phyloP scores from a whole-genome alignment of 2,797 vertebrate species.

The Apogon hyalosoma region DNA sequence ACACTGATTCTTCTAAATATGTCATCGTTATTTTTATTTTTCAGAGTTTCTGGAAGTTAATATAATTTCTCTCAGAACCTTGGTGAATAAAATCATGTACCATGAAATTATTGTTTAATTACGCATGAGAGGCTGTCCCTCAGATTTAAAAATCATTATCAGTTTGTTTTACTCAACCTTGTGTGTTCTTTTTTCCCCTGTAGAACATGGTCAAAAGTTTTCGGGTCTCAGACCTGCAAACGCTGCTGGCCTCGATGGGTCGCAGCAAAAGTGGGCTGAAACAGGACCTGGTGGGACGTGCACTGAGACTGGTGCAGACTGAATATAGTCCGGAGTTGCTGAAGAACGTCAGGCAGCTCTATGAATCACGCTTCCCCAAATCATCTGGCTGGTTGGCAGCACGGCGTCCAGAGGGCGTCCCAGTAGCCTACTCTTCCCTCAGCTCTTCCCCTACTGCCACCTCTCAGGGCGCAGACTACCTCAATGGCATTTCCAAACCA shows the following conservation, averaged over 20 bases:
- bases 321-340: slow-evolving; percentile 98
- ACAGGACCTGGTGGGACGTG: slow-evolving; percentile 96
- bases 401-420: slow-evolving; percentile 82
- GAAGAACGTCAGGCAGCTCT: slow-evolving; percentile 97
- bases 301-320: slow-evolving; percentile 94
- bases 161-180: background rate
- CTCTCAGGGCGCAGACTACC: slow-evolving; percentile 92
- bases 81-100: background rate
- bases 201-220: slow-evolving; percentile 99
- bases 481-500: slow-evolving; percentile 91
- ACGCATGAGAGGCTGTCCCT: no score
- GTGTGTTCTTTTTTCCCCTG: slow-evolving; percentile 17
- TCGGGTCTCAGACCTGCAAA: slow-evolving; percentile 98
- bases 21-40: background rate
- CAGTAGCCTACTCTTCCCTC: slow-evolving; percentile 81
- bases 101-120: no score
- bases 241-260: slow-evolving; percentile 96
- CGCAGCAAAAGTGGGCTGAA: slow-evolving; percentile 99
- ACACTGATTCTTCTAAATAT: background rate
- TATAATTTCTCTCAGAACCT: background rate
- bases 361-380: slow-evolving; percentile 96
- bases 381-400: slow-evolving; percentile 86
- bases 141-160: no score
- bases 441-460: slow-evolving; percentile 81
- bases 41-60: background rate